A percentile compares a stretch with the other conserved stretches of the same genome.
These are phyloP conservation scores for Triplophysa bombifrons DNA, from an alignment of 2,797 vertebrate genomes.

Conservation along the genomic window DNA sequence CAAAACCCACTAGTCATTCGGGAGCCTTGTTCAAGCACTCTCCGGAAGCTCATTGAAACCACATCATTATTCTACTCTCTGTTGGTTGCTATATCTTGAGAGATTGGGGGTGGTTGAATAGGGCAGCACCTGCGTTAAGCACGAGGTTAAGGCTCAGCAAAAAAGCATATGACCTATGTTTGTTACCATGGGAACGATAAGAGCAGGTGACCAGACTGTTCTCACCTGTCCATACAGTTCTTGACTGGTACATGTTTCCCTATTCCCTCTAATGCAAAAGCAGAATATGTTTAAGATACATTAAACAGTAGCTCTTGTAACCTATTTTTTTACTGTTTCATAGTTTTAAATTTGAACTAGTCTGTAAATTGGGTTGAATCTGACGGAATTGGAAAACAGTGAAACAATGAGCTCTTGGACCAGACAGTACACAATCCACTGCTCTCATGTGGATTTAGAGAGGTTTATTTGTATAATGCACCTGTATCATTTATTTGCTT, in stretches of 20 bases:
- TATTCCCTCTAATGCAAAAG: background rate
- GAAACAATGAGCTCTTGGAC: background rate
- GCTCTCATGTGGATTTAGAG: constrained; percentile 2
- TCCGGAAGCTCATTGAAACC: constrained; percentile 22
- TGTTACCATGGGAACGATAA: constrained; percentile 38
- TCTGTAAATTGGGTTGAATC: background rate
- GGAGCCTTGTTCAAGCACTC: constrained; percentile 5
- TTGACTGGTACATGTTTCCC: constrained; percentile 24
- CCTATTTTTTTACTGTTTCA: background rate
- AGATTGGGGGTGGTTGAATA: constrained; percentile 11
- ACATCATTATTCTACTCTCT: background rate
- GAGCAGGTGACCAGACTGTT: constrained; percentile 19
- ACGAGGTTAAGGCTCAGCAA: constrained; percentile 38
- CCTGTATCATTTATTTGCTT: constrained; percentile 21
- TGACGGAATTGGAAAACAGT: background rate
- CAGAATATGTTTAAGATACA: background rate
- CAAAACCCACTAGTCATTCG: constrained; percentile 14
- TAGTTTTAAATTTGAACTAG: background rate
- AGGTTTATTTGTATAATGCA: background rate
- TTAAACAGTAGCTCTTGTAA: background rate
- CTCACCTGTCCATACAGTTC: constrained; percentile 25
- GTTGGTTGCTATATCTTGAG: background rate
- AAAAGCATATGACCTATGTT: constrained; percentile 42
- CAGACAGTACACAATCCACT: background rate
- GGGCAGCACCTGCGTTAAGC: constrained; percentile 56